Evolutionary conservation across 2,113 vertebrate genomes (phyloP).

Genomic region (Podarcis muralis): DNA sequence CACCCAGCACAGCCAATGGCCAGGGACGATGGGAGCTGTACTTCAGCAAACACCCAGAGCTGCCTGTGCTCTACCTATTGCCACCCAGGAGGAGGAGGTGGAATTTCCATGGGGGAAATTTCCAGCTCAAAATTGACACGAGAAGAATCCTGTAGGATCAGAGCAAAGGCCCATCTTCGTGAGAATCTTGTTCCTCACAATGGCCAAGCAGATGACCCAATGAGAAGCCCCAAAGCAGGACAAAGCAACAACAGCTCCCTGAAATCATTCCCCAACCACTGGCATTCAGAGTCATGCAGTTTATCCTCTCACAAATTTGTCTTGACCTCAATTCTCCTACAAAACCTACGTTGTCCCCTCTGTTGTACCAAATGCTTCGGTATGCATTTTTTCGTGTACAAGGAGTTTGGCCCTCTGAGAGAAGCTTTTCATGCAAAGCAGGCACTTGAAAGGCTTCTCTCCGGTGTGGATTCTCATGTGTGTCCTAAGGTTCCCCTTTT

Average conservation of each 20-base stretch:
- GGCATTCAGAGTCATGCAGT: background rate
- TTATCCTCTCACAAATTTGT: too few relatives aligned
- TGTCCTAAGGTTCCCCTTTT: background rate
- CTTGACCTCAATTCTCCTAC: background rate
- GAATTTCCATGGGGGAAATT: too few relatives aligned
- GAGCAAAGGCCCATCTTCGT: background rate
- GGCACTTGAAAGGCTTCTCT: conserved; percentile 54
- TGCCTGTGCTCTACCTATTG: too few relatives aligned
- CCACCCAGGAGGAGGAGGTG: too few relatives aligned
- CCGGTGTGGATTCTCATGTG: conserved; percentile 64
- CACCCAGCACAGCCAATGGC: too few relatives aligned
- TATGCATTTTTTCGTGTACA: conserved; percentile 59
- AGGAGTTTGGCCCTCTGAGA: conserved; percentile 48
- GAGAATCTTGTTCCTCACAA: background rate
- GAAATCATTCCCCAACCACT: background rate
- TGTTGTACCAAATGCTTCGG: conserved; percentile 16
- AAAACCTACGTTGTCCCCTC: conserved; percentile 18
- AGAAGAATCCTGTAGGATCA: background rate
- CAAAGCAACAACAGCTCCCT: background rate
- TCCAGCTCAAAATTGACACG: too few relatives aligned
- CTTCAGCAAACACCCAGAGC: too few relatives aligned
- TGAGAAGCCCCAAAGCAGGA: background rate
- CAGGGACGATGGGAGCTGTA: too few relatives aligned
- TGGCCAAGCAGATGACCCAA: too few relatives aligned
- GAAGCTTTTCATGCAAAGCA: conserved; percentile 60